Evolutionary conservation across 2,113 vertebrate species (phyloP), one percentile per base, ranked within the genome.

Genomic region (Ahaetulla prasina): DNA sequence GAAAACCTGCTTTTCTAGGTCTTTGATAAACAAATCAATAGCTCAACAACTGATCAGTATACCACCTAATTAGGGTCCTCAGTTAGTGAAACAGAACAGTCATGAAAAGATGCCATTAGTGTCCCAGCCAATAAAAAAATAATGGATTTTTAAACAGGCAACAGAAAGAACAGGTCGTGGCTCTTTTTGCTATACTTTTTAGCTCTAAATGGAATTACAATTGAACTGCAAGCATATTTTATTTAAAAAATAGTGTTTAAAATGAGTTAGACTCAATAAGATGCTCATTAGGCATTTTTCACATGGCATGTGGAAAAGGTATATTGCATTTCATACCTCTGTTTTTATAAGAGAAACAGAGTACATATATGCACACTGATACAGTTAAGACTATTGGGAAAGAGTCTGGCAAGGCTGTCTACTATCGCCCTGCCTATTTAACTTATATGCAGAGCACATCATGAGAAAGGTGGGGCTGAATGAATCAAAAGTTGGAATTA

Each of bases 21-120:
- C 95, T 97, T 96, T 97, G 97, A 98, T 96, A 98, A 97, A 98
- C 97, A 97, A 97, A 97, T 98, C 97, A 49, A 98, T 98, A 98
- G 91, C 92, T 96, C 96, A 97, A 97, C 97, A 97, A 97, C 96
- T 98, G 97, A 98, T 98, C 97, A 96, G 97, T 97, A 97, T 96
- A 93, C 95, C 95, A 93, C 90, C 94, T 98, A 98, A 98, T 98
- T 97, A 97, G 95, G 98, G 97, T 94, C 97, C 97, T 96, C 97
- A 96, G 97, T 96, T 97, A 97, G 97, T 97, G 97, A 98, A 98
- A 97, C 95, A 97, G 96, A 97, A 96, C 97, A 97, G 97, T 97
- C 96, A 91, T 93, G 95, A 95, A 96, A 97, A 94, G 95, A 96
- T 93, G 97, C 97, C 98, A 98, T 98, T 98, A 98, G 97, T 96